Evolutionary conservation across 2,797 vertebrate species (phyloP), one percentile per base, ranked within the genome.

Genomic region (Alca torda): DNA sequence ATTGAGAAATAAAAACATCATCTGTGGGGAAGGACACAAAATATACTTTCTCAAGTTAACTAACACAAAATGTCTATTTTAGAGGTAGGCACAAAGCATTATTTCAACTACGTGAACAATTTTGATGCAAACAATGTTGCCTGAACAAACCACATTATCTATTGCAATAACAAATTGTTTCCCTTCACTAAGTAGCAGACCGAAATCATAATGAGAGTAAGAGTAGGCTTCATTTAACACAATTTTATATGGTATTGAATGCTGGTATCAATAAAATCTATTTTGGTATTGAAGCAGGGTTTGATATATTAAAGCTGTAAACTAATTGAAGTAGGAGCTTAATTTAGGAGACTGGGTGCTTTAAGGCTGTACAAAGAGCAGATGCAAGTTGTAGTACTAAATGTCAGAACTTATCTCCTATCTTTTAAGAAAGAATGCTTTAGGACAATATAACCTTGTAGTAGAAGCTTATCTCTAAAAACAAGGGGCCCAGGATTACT

Each of bases 1-100:
- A 99, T 8, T 97, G 98, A 39, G 98, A 99, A 87, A 99, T 99
- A 84, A 98, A 95, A 39, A 99, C 96, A 57, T 99, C 98, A 54
- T 95, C 96, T 96, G 95, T 98, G 82, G 16, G 82, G 90, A 95
- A 90, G 89, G 48, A 95, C 9, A 95, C 5, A 87, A 53, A 84
- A 86, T 7, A 64, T 2, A n/a, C 20, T 65, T 51, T 37, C 37
- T 72, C 11, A 2, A 35, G n/a, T 41, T 57, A 74, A 80, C 18
- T 57, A 30, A 18, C 41, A 88, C 6, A 85, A 79, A 56, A 43
- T 11, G 6, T 46, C 30, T 54, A 8, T 45, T 93, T 67, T 35
- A 83, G 18, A 70, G 8, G 19, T 4, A 69, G 50, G 67, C 19
- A 93, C 24, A n/a, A 78, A 75, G 17, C 5, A 4, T 39, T 72